These are phyloP conservation scores for Cheilinus undulatus DNA, from an alignment of 2,113 vertebrate genomes.

Conservation along the genomic window DNA sequence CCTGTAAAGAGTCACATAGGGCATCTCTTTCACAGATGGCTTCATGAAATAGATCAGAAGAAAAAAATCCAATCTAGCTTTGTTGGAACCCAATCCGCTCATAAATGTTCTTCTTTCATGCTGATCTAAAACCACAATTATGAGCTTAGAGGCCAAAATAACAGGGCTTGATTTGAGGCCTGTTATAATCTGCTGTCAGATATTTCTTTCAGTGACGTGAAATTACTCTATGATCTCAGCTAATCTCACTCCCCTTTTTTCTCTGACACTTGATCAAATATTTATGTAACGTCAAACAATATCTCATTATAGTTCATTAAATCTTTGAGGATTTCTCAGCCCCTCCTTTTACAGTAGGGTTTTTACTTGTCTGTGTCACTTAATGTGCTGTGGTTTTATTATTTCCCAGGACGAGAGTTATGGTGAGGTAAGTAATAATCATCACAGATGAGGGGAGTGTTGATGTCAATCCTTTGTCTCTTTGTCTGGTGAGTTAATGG, in stretches of 20 bases:
- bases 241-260: slow-evolving; percentile 56
- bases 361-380: slow-evolving; percentile 45
- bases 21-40: slow-evolving; percentile 65
- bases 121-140: slow-evolving; percentile 78
- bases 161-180: slow-evolving; percentile 59
- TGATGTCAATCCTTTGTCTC: slow-evolving; percentile 37
- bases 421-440: slow-evolving; percentile 42
- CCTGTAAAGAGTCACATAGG: slow-evolving; percentile 34
- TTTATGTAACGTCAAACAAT: slow-evolving; percentile 57
- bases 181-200: slow-evolving; percentile 72
- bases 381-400: slow-evolving; percentile 50
- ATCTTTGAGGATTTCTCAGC: slow-evolving; percentile 46
- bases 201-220: slow-evolving; percentile 77
- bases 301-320: slow-evolving; percentile 53
- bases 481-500: slow-evolving; percentile 13
- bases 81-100: slow-evolving; percentile 47
- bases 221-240: slow-evolving; percentile 72
- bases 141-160: slow-evolving; percentile 75
- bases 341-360: slow-evolving; percentile 34
- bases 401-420: slow-evolving; percentile 4
- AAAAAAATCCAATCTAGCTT: slow-evolving; percentile 44
- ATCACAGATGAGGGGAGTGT: slow-evolving; percentile 43
- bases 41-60: slow-evolving; percentile 58
- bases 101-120: slow-evolving; percentile 71
- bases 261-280: slow-evolving; percentile 49